phyloP scores from a whole-genome alignment of 2,888 invertebrate genomes.

The Drosophila anceps region DNA sequence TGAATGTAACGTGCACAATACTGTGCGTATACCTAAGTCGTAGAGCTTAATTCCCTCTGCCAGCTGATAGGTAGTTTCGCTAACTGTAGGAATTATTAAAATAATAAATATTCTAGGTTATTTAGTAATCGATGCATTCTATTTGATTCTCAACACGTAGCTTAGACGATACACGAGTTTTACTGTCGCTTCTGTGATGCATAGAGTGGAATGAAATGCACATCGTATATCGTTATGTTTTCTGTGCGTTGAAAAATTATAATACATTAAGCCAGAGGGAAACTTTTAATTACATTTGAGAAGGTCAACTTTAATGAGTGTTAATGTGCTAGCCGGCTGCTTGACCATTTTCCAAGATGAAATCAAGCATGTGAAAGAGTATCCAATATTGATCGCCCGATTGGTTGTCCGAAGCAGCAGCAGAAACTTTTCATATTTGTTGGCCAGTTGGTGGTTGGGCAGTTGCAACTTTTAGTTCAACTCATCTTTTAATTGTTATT shows the following conservation, averaged over 20 bases:
- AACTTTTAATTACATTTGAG: conserved; percentile 84
- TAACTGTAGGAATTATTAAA: not conserved
- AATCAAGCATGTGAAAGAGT: conserved; percentile 8
- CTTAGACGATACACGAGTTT: not conserved
- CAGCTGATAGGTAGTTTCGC: not conserved
- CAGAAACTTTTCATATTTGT: conserved; percentile 76
- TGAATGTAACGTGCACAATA: conserved; percentile 25
- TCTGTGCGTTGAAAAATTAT: conserved; percentile 77
- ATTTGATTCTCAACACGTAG: not conserved
- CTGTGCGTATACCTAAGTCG: conserved; percentile 55
- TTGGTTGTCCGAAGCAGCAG: conserved; percentile 54
- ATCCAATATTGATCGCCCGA: conserved; percentile 63
- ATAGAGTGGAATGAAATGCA: conserved; percentile 17
- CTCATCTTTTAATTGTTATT: conserved; percentile 2
- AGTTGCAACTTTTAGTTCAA: not conserved
- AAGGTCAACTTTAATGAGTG: conserved; percentile 82
- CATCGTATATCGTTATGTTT: not conserved
- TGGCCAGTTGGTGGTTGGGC: conserved; percentile 62
- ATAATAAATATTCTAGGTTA: not conserved
- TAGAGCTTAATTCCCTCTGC: conserved; percentile 18
- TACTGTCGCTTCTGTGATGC: not conserved
- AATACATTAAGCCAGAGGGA: conserved; percentile 81
- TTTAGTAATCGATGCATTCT: not conserved
- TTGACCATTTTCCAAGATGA: conserved; percentile 25
- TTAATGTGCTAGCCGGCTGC: conserved; percentile 60